Percentiles rank a stretch among this genome's conserved stretches.
Evolutionary conservation across 1,140 invertebrate species (phyloP).

Genomic region (Cherax quadricarinatus): DNA sequence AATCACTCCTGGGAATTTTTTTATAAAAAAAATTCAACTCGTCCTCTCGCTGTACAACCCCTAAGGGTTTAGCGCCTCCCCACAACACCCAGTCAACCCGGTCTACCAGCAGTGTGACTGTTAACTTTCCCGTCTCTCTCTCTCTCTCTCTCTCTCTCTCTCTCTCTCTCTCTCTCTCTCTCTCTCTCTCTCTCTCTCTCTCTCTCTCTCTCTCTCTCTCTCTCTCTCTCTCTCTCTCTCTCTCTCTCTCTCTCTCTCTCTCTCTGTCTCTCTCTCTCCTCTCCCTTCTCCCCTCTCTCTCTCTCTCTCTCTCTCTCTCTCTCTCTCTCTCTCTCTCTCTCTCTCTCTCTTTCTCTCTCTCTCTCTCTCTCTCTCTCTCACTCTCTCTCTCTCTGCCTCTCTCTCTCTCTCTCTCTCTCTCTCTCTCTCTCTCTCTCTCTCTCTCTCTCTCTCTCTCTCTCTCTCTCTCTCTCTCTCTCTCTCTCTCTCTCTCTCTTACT

Average conservation of each 20-base stretch:
- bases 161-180: constrained; percentile 39
- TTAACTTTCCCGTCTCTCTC: neutral
- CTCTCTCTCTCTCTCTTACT: neutral
- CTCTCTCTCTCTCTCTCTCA: neutral
- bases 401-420: too few relatives aligned
- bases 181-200: neutral
- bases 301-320: neutral
- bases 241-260: constrained; percentile 2
- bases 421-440: too few relatives aligned
- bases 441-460: neutral
- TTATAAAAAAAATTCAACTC: too few relatives aligned
- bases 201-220: constrained; percentile 4
- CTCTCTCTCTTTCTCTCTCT: neutral
- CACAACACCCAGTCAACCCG: neutral
- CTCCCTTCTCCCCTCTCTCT: neutral
- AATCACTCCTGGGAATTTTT: too few relatives aligned
- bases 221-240: constrained; percentile 23
- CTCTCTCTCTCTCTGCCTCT: neutral
- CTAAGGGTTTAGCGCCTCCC: neutral
- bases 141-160: constrained; percentile 28
- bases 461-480: neutral
- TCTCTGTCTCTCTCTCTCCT: too few relatives aligned
- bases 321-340: neutral
- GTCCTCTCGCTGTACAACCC: too few relatives aligned
- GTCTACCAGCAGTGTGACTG: neutral